Evolutionary conservation across 1,140 invertebrate genomes (phyloP), one percentile per base, ranked within the genome.

Genomic region (Bombus polaris): DNA sequence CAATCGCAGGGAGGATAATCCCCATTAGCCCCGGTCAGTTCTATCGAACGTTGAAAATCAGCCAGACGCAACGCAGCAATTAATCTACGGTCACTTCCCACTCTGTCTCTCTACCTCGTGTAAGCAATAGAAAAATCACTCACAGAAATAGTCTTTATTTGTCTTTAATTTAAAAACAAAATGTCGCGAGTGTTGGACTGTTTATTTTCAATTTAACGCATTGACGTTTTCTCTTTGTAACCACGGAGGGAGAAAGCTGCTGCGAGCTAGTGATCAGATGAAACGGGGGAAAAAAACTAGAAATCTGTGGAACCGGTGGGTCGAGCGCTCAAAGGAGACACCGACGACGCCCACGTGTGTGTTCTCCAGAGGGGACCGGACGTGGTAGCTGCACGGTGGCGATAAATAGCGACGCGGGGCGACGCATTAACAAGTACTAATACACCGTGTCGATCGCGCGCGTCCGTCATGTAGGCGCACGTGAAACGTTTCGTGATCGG

Each of bases 371-470:
- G 47, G 75, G 35, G 15, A 53, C 22, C 32, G 62, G 62, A 83
- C 59, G 32, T 85, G 78, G 68, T 62, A 72, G 76, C 76, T 18
- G 32, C 53, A 80, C 77, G 68, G 83, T 80, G 59, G 83, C 77
- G 32, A 85, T 85, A 85, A 85, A 85, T 85, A 85, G 83, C 57
- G 77, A 72, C 65, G 44, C 74, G 62, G 44, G 12, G 44, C 81
- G 47, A 78, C 68, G 76, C 68, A 85, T 85, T 85, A 85, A 85
- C 83, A 85, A 85, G 83, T 80, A 85, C 57, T 73, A 80, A 85
- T 85, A 85, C 83, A 80, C 68, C 83, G 83, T 85, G 76, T 85
- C 76, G 83, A 85, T 85, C 77, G 83, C 73, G 75, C 77, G 68
- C 79, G 84, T 81, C 70, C 57, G 59, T 81, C 84, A 74, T 81